Base-by-base conservation (phyloP, 2,888 invertebrate genomes). In the Oscheius myriophilus region DNA sequence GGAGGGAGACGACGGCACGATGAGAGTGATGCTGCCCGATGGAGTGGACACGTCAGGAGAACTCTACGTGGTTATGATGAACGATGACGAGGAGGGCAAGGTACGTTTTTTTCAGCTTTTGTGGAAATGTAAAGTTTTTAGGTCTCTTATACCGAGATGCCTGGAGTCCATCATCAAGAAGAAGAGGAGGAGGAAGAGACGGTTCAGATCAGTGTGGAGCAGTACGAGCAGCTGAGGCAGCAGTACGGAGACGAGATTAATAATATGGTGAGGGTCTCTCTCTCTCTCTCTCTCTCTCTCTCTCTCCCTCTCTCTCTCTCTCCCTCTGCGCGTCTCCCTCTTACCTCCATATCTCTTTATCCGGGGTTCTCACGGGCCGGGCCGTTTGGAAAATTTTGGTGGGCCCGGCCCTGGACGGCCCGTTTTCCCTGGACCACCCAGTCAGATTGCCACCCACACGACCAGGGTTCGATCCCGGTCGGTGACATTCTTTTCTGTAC, bases 201-300 rank as follows among this genome's bases (percentile, higher is more conserved):
- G 21, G 18, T 14, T 14, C 46, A 51, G 43, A 14, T 62, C 18
- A 62, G 71, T n/a, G 59, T 73, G 16, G 73, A 76, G 45, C 72
- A 69, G 43, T 71, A 69, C 46, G 70, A 72, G 2, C 66, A 75
- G 43, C 65, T 69, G 7, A 70, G 70, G 61, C 67, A 72, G 70
- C 72, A 79, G 33, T 64, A 65, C 46, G 73, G 71, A 23, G 72
- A 72, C 21, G 69, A 73, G 16, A 69, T 74, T 64, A 58, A 57
- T 12, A 70, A 74, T 69, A 62, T 78, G 71, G 75, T 76, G 12
- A 54, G 70, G 11, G 7, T 53, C 23, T 25, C 16, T 16, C 23
- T 18, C 53, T 18, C 16, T 25, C 23, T 53, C 26, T 46, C n/a
- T 18, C n/a, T 46, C 46, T 46, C 21, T 46, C 46, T 21, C 46